phyloP scores from a whole-genome alignment of 2,797 vertebrate species.

The Calcarius lapponicus region DNA sequence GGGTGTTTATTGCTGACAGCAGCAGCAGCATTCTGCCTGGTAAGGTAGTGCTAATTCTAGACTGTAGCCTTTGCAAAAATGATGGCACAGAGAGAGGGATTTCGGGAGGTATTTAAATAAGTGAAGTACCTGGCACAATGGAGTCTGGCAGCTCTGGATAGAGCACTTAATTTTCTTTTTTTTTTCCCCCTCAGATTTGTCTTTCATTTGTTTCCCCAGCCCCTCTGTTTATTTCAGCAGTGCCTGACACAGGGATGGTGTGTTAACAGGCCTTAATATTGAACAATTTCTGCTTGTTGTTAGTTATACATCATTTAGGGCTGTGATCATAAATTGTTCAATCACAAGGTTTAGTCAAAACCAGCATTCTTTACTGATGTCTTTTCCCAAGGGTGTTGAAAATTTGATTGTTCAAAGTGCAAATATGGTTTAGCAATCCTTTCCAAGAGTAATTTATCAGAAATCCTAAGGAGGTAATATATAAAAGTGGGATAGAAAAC shows the following conservation, averaged over 20 bases:
- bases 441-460: conserved; percentile 78
- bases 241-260: background rate
- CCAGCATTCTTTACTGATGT: conserved; percentile 72
- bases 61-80: conserved; percentile 38
- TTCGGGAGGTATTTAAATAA: conserved; percentile 38
- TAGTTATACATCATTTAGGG: conserved; percentile 74
- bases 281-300: conserved; percentile 54
- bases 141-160: conserved; percentile 33
- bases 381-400: conserved; percentile 74
- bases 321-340: conserved; percentile 74
- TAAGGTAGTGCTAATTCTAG: conserved; percentile 26
- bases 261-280: conserved; percentile 40
- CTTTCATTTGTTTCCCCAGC: background rate
- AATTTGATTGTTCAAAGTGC: conserved; percentile 77
- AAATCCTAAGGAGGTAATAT: conserved; percentile 75
- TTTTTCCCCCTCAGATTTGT: background rate
- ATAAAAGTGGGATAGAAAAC: conserved; percentile 73
- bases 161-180: background rate
- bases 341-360: conserved; percentile 75
- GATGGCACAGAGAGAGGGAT: background rate
- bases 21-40: conserved; percentile 17
- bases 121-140: conserved; percentile 46
- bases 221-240: conserved; percentile 13
- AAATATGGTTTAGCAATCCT: conserved; percentile 80
- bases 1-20: background rate